Base-by-base conservation (phyloP, 2,888 invertebrate genomes). In the Chymomyza procnemis region DNA sequence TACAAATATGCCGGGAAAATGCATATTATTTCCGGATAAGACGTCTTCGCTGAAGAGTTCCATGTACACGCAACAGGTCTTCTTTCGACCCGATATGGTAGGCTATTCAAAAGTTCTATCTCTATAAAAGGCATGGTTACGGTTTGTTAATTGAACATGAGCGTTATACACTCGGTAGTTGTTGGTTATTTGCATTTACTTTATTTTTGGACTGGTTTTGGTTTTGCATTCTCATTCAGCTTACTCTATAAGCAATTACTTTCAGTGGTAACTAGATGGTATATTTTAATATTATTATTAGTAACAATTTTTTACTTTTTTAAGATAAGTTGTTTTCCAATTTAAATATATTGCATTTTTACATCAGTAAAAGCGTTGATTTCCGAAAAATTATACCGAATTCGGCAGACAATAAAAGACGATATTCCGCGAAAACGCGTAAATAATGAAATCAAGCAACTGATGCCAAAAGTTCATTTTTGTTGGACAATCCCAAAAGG, bases 51-150 rank as follows among this genome's bases (percentile, higher is more conserved):
- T 88, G 69, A 88, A 88, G 79, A 83, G 86, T 67, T 79, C 82
- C 61, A 75, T 89, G 74, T 85, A 79, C 68, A 76, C 82, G 71
- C 89, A 88, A 72, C 88, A 88, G 79, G 83, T 89, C 74, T 85
- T 88, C 78, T 85, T 83, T 76, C 82, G 89, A 73, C 88, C 89
- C 78, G 88, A 88, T 77, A 89, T 88, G 88, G 88, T 88, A 88
- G 78, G 88, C 83, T 78, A 74, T 69, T 61, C 56, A 46, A 65
- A 69, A 71, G 69, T 67, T 64, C 58, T 61, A 64, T 54, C 9
- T 54, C 21, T n/a, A n/a, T n/a, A 19, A 12, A 19, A 14, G 75
- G 83, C 79, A 83, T 85, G 82, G 82, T 85, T 85, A 72, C 69
- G 78, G 78, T 65, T 66, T 21, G 18, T 16, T 21, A 48, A 48